phyloP scores from a whole-genome alignment of 2,113 vertebrate species.

The Brevimyrus niger region DNA sequence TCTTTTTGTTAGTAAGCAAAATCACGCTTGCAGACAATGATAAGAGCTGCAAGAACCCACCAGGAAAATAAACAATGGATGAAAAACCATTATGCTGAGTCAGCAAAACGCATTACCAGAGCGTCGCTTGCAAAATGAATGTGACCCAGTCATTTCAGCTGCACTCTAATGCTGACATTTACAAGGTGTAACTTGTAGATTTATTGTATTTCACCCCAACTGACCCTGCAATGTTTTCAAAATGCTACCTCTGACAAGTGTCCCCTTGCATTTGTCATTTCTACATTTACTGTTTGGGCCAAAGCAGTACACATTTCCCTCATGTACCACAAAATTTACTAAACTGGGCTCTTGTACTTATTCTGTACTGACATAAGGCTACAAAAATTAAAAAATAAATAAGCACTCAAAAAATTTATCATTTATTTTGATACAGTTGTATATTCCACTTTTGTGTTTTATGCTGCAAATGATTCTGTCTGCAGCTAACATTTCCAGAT shows the following conservation, averaged over 20 bases:
- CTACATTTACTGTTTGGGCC: neutral
- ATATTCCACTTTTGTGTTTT: neutral
- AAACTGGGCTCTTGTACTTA: neutral
- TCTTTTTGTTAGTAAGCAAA: neutral
- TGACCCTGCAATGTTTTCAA: neutral
- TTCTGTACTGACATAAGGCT: neutral
- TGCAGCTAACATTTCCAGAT: neutral
- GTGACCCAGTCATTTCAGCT: neutral
- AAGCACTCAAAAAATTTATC: neutral
- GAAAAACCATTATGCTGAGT: neutral
- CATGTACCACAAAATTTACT: neutral
- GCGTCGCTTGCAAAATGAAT: neutral
- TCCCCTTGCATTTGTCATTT: neutral
- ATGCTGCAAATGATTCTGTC: neutral
- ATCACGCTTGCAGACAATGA: neutral
- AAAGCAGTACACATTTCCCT: neutral
- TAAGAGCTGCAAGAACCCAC: neutral
- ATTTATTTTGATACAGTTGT: neutral
- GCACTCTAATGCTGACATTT: conserved; percentile 3
- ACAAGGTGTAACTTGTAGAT: neutral
- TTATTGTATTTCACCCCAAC: neutral
- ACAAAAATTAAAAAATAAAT: neutral
- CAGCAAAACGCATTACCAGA: neutral
- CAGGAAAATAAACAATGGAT: neutral
- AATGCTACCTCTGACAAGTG: neutral